phyloP scores from a whole-genome alignment of 1,140 invertebrate species.

The Pemphigus obesinymphae region DNA sequence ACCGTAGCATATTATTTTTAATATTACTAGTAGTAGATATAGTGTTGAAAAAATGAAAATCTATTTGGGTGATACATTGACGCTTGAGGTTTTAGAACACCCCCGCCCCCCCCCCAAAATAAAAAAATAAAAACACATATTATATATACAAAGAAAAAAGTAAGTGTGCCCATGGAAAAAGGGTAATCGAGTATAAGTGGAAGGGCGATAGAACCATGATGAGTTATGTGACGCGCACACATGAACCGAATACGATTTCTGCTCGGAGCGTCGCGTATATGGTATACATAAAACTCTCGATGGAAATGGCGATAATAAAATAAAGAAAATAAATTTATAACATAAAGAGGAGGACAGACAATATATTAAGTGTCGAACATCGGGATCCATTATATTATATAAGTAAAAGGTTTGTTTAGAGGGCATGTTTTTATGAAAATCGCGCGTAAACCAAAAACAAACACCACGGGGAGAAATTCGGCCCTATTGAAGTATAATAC shows the following conservation, averaged over 20 bases:
- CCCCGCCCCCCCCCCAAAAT: background rate
- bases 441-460: conserved; percentile 1
- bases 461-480: background rate
- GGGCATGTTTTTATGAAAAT: conserved; percentile 25
- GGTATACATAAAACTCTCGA: conserved; percentile 32
- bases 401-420: conserved; percentile 30
- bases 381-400: background rate
- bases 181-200: background rate
- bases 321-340: conserved; percentile 26
- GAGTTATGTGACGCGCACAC: background rate
- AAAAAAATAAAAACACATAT: background rate
- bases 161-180: background rate
- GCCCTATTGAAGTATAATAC: too few relatives aligned
- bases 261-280: background rate
- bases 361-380: conserved; percentile 24
- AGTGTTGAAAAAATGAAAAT: background rate
- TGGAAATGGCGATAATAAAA: conserved; percentile 33
- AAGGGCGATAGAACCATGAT: background rate
- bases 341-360: background rate
- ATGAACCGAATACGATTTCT: conserved; percentile 10
- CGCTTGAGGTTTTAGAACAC: background rate
- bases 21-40: too few relatives aligned
- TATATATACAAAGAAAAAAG: background rate
- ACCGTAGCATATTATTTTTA: background rate
- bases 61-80: background rate